Evolutionary conservation across 1,140 invertebrate species (phyloP).

Genomic region (Papilio machaon): DNA sequence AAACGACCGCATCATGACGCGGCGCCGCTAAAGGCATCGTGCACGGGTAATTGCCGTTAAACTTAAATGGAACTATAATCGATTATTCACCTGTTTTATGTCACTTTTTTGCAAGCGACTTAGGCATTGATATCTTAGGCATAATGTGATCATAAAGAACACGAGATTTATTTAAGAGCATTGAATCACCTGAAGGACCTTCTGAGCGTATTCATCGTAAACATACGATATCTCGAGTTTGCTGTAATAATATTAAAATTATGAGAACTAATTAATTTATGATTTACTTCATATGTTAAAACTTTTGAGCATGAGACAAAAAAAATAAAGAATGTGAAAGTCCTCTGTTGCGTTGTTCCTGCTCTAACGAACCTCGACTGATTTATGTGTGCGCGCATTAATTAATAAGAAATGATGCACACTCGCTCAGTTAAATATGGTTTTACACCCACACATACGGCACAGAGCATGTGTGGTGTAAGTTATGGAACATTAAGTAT

Average conservation of each 20-base stretch:
- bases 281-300: constrained; percentile 29
- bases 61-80: constrained; percentile 22
- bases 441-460: constrained; percentile 61
- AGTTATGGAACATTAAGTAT: constrained; percentile 45
- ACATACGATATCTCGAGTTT: background rate
- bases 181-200: too few species aligned
- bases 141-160: background rate
- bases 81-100: constrained; percentile 24
- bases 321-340: constrained; percentile 56
- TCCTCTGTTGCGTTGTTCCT: constrained; percentile 61
- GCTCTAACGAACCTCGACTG: constrained; percentile 78
- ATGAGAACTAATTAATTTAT: background rate
- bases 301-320: constrained; percentile 43
- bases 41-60: constrained; percentile 3
- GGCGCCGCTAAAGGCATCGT: constrained; percentile 9
- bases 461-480: constrained; percentile 52
- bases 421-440: constrained; percentile 64
- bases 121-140: background rate
- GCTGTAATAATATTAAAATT: background rate
- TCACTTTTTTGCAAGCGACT: background rate
- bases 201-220: too few species aligned
- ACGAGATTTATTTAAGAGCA: too few species aligned
- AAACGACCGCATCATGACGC: constrained; percentile 16
- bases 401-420: constrained; percentile 77
- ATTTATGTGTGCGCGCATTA: constrained; percentile 77